Percentiles rank a stretch among this genome's conserved stretches.
Evolutionary conservation across 2,888 invertebrate genomes (phyloP).

Genomic region (Ennomos fuscantarius): DNA sequence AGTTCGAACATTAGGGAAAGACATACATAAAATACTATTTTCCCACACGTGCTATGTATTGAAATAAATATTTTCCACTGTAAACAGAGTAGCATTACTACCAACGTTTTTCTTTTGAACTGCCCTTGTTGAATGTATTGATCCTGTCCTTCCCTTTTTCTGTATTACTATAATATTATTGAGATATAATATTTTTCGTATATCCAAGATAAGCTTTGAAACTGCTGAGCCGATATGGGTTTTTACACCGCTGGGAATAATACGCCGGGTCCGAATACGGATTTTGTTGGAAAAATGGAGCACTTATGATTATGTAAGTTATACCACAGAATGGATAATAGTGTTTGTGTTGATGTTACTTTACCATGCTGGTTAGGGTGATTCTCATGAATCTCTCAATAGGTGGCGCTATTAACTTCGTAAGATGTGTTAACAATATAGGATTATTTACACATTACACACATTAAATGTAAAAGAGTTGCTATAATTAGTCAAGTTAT

Average conservation of each 20-base stretch:
- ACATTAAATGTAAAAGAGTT: too few species aligned
- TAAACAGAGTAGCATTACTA: slow-evolving; percentile 3
- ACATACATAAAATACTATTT: too few species aligned
- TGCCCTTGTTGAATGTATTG: slow-evolving; percentile 1
- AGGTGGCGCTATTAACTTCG: too few species aligned
- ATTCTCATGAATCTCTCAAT: too few species aligned
- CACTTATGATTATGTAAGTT: slow-evolving; percentile 11
- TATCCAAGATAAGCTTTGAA: slow-evolving; percentile 32
- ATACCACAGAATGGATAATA: not conserved
- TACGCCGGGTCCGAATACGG: slow-evolving; percentile 13
- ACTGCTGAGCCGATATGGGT: slow-evolving; percentile 30
- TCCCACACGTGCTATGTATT: too few species aligned
- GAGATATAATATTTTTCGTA: slow-evolving; percentile 26
- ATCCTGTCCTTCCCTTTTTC: not conserved
- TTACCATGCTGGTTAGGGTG: too few species aligned
- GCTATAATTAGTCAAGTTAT: too few species aligned
- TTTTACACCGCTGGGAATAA: slow-evolving; percentile 30
- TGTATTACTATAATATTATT: slow-evolving; percentile 1
- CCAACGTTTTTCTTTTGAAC: not conserved
- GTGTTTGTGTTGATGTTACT: too few species aligned
- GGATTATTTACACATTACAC: too few species aligned
- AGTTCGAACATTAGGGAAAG: too few species aligned
- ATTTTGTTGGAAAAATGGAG: slow-evolving; percentile 19
- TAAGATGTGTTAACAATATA: too few species aligned
- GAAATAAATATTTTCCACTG: not conserved